A percentile compares a stretch with the other conserved stretches of the same genome.
phyloP scores from a whole-genome alignment of 2,113 vertebrate species.

The Dipodomys spectabilis region DNA sequence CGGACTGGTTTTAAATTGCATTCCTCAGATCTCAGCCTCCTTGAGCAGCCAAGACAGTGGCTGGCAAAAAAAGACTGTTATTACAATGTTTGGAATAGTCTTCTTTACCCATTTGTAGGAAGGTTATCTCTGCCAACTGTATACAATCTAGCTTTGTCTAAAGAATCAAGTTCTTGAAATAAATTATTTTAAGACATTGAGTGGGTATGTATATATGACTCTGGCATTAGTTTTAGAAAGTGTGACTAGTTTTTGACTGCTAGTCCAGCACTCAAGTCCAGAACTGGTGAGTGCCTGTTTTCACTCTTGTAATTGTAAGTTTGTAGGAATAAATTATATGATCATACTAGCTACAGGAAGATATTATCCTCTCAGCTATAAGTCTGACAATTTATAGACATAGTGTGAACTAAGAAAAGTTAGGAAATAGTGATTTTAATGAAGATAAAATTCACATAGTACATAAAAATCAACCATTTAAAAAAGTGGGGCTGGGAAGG shows the following conservation, averaged over 20 bases:
- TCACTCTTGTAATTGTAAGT: neutral
- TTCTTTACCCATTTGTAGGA: slow-evolving; percentile 40
- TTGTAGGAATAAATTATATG: neutral
- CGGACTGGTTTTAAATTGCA: too few species aligned
- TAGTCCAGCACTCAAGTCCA: neutral
- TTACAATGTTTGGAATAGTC: slow-evolving; percentile 19
- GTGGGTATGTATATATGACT: neutral
- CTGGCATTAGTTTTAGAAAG: neutral
- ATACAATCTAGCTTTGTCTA: neutral
- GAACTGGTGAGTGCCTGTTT: neutral
- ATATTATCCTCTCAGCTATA: neutral
- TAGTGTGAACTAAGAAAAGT: neutral
- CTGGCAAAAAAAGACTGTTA: neutral
- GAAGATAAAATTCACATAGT: too few species aligned
- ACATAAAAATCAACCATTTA: too few species aligned
- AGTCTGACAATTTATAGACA: neutral
- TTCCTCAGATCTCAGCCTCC: too few species aligned
- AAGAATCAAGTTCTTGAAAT: slow-evolving; percentile 27
- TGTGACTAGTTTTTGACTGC: neutral
- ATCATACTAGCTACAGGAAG: neutral
- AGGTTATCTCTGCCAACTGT: slow-evolving; percentile 1
- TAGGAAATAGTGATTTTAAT: neutral
- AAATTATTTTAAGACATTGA: neutral
- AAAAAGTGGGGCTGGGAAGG: too few species aligned
- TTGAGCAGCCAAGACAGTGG: too few species aligned